Evolutionary conservation across 2,113 vertebrate species (phyloP).

Genomic region (Anarrhichthys ocellatus): DNA sequence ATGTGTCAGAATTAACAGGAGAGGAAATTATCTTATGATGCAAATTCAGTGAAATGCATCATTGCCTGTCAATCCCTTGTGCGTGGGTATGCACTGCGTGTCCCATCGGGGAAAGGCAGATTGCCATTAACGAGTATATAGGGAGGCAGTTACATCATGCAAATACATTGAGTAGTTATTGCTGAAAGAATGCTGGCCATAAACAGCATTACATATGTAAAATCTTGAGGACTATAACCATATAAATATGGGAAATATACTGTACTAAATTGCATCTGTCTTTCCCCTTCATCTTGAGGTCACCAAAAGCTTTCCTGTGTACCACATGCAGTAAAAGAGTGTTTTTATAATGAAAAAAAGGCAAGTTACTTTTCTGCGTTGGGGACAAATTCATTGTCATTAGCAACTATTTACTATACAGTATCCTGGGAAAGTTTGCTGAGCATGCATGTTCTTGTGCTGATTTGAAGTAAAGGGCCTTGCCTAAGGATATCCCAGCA

Average conservation of each 20-base stretch:
- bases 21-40: constrained; percentile 35
- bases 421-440: constrained; percentile 24
- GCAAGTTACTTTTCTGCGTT: background rate
- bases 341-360: constrained; percentile 22
- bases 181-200: constrained; percentile 8
- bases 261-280: background rate
- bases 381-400: constrained; percentile 13
- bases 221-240: background rate
- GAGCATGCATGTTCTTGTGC: constrained; percentile 1
- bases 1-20: constrained; percentile 35
- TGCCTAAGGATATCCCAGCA: constrained; percentile 7
- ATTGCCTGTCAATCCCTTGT: constrained; percentile 15
- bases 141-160: constrained; percentile 5
- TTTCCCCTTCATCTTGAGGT: background rate
- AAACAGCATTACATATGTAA: background rate
- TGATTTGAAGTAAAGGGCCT: constrained; percentile 18
- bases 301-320: background rate
- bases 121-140: constrained; percentile 34
- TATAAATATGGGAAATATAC: background rate
- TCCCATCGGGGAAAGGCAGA: constrained; percentile 20
- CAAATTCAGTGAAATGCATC: constrained; percentile 46
- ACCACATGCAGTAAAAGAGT: background rate
- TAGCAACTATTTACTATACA: constrained; percentile 38
- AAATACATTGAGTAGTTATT: constrained; percentile 1
- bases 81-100: constrained; percentile 25